Evolutionary conservation across 1,140 invertebrate species (phyloP).

Genomic region (Drosophila burlai): DNA sequence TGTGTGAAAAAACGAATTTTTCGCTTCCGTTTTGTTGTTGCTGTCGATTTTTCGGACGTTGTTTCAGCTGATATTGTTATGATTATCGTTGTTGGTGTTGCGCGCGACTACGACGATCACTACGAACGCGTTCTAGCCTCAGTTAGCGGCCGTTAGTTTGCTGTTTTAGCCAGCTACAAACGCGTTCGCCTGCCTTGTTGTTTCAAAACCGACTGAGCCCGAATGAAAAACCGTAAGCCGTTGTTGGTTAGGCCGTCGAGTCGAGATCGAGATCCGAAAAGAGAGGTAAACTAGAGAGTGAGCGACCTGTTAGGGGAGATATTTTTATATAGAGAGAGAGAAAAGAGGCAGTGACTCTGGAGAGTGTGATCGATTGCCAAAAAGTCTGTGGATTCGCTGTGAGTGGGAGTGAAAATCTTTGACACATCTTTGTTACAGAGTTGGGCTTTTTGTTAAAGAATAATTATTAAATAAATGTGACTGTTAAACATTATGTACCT

Average conservation of each 20-base stretch:
- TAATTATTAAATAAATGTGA: neutral
- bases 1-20: conserved; percentile 81
- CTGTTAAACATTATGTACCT: too few relatives aligned
- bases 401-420: conserved; percentile 47
- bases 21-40: conserved; percentile 76
- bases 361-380: conserved; percentile 46
- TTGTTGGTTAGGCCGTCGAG: conserved; percentile 33
- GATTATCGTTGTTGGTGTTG: conserved; percentile 13
- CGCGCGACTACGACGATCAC: conserved; percentile 58
- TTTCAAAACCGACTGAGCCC: conserved; percentile 67
- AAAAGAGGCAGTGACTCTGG: neutral
- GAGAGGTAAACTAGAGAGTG: conserved; percentile 35
- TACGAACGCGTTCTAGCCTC: conserved; percentile 63
- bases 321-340: conserved; percentile 7
- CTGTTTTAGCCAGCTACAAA: conserved; percentile 62
- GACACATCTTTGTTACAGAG: neutral
- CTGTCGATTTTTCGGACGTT: conserved; percentile 35
- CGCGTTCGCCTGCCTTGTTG: conserved; percentile 81
- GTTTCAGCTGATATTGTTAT: conserved; percentile 18
- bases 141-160: conserved; percentile 15
- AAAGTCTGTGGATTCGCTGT: conserved; percentile 23
- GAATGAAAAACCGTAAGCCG: conserved; percentile 63
- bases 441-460: neutral
- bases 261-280: conserved; percentile 50
- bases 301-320: conserved; percentile 16